Evolutionary conservation across 2,888 invertebrate genomes (phyloP).

Genomic region (Lamellibrachia columna): DNA sequence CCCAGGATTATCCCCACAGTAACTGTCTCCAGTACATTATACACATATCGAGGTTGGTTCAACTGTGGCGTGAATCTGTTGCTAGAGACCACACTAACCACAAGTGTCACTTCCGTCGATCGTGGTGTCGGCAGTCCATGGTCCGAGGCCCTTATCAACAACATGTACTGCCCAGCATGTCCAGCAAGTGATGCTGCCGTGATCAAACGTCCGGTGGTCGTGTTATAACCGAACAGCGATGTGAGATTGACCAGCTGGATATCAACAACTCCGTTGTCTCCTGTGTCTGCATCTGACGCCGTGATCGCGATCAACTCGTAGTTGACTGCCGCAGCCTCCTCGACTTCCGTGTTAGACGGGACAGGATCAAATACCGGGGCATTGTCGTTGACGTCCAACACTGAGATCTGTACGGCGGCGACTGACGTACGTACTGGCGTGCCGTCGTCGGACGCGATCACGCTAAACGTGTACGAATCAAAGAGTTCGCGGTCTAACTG

Average conservation of each 20-base stretch:
- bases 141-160: slow-evolving; percentile 25
- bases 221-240: slow-evolving; percentile 22
- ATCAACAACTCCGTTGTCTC: slow-evolving; percentile 23
- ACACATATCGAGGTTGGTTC: slow-evolving; percentile 3
- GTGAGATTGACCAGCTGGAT: slow-evolving; percentile 21
- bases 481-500: slow-evolving; percentile 27
- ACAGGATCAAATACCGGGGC: slow-evolving; percentile 24
- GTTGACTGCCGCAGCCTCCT: slow-evolving; percentile 24
- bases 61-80: slow-evolving; percentile 29
- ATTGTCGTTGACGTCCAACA: slow-evolving; percentile 32
- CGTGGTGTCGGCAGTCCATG: slow-evolving; percentile 21
- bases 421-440: slow-evolving; percentile 25
- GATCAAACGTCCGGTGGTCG: not conserved
- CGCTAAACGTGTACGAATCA: slow-evolving; percentile 26
- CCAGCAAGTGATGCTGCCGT: slow-evolving; percentile 17
- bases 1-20: slow-evolving; percentile 12
- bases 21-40: slow-evolving; percentile 20
- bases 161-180: slow-evolving; percentile 19
- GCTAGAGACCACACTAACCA: slow-evolving; percentile 17
- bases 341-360: not conserved
- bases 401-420: slow-evolving; percentile 23
- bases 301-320: slow-evolving; percentile 20
- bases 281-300: slow-evolving; percentile 27
- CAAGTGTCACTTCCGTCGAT: slow-evolving; percentile 20
- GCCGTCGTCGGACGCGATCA: slow-evolving; percentile 28